A percentile compares a stretch with the other conserved stretches of the same genome.
These are phyloP conservation scores for Podarcis muralis DNA, from an alignment of 2,113 vertebrate genomes.

Conservation along the genomic window DNA sequence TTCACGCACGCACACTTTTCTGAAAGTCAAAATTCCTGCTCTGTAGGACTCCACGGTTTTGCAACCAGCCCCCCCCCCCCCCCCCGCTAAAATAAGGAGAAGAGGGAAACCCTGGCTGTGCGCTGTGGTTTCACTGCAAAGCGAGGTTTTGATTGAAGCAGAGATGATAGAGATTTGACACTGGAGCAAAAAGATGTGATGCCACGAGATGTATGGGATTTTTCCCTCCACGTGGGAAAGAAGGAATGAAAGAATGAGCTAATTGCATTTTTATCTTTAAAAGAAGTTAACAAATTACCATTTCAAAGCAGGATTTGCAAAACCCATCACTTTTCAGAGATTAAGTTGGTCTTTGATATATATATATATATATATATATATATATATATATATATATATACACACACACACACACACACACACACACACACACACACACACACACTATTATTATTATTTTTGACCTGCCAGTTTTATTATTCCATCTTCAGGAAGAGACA, in stretches of 20 bases:
- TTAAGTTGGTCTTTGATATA: constrained; percentile 68
- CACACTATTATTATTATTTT: neutral
- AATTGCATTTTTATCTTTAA: constrained; percentile 75
- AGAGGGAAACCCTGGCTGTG: constrained; percentile 5
- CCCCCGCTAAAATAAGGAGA: constrained; percentile 20
- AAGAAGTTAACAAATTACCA: constrained; percentile 73
- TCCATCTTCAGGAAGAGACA: constrained; percentile 49
- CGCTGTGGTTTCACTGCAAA: constrained; percentile 35
- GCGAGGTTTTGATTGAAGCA: constrained; percentile 29
- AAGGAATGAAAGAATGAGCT: constrained; percentile 61
- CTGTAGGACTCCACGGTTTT: constrained; percentile 22
- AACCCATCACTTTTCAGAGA: constrained; percentile 65
- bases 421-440: no score
- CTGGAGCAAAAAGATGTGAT: constrained; percentile 37
- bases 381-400: neutral
- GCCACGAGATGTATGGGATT: constrained; percentile 48
- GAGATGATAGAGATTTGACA: constrained; percentile 50
- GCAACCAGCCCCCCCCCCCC: constrained; percentile 26
- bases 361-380: no score
- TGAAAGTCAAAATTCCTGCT: constrained; percentile 41
- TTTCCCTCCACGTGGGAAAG: neutral
- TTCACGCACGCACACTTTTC: neutral
- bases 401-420: no score
- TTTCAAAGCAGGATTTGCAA: constrained; percentile 74
- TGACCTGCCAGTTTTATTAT: constrained; percentile 51